Conservation (phyloP, 2,888 invertebrate genomes). For the Vannuccia rotundouncinata region DNA sequence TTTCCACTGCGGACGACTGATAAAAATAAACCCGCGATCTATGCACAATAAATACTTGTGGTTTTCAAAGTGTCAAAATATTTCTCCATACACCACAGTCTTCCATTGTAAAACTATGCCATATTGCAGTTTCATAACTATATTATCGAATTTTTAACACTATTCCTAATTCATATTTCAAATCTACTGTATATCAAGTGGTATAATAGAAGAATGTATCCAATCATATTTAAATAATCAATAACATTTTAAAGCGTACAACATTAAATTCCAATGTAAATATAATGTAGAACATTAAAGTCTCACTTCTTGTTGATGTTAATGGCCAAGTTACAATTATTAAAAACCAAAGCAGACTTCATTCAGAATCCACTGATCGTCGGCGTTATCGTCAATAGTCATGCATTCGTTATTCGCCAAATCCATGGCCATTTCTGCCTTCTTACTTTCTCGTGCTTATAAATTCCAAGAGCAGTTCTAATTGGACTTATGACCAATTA, state of each 20-base stretch:
- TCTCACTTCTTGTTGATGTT: background rate
- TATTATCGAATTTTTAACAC: background rate
- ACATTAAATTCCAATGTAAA: too few relatives aligned
- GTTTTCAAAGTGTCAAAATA: too few relatives aligned
- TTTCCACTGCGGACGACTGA: too few relatives aligned
- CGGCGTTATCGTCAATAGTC: background rate
- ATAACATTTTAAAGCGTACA: too few relatives aligned
- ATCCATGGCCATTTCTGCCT: background rate
- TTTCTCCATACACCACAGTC: too few relatives aligned
- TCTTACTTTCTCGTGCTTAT: background rate
- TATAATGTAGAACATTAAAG: background rate
- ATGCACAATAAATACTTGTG: too few relatives aligned
- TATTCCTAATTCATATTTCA: background rate
- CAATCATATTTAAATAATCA: background rate
- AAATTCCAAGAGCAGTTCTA: background rate
- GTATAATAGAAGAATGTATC: background rate
- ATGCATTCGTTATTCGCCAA: slow-evolving; percentile 5
- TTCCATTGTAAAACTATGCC: too few relatives aligned
- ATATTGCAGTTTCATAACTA: too few relatives aligned
- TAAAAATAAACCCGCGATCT: too few relatives aligned
- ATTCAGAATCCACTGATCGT: background rate
- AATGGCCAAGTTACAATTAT: background rate
- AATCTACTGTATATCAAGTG: background rate
- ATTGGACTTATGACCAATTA: background rate
- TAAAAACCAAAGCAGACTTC: background rate